Evolutionary conservation across 2,113 vertebrate species (phyloP).

Genomic region (Engraulis encrasicolus): DNA sequence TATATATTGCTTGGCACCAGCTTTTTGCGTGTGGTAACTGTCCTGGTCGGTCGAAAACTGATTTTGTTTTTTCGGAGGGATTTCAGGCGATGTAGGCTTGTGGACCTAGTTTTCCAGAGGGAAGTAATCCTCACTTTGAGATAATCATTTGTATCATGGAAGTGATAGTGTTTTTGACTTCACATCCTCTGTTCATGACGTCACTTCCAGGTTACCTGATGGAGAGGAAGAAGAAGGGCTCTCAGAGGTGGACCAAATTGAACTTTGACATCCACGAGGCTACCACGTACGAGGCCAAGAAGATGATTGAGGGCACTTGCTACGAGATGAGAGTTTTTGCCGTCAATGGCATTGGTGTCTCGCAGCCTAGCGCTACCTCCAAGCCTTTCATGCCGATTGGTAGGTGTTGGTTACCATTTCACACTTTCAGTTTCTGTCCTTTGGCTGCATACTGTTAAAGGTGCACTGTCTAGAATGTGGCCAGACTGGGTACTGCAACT

Average conservation of each 20-base stretch:
- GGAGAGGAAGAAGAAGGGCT: slow-evolving; percentile 88
- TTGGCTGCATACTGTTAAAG: neutral
- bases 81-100: too few relatives aligned
- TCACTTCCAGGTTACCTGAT: slow-evolving; percentile 83
- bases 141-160: neutral
- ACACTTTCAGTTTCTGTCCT: neutral
- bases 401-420: slow-evolving; percentile 56
- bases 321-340: slow-evolving; percentile 92
- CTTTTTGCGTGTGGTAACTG: too few relatives aligned
- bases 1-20: neutral
- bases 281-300: slow-evolving; percentile 82
- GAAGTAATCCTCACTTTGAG: too few relatives aligned
- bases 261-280: slow-evolving; percentile 87
- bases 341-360: slow-evolving; percentile 85
- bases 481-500: too few relatives aligned
- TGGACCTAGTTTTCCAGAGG: too few relatives aligned
- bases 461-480: too few relatives aligned
- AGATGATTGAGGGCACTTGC: slow-evolving; percentile 88
- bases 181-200: neutral
- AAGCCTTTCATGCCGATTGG: slow-evolving; percentile 82
- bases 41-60: too few relatives aligned
- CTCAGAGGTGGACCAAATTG: slow-evolving; percentile 87
- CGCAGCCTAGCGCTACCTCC: slow-evolving; percentile 82
- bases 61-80: too few relatives aligned
- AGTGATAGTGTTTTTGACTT: neutral